Percentiles rank a stretch among this genome's conserved stretches.
Evolutionary conservation across 2,888 invertebrate species (phyloP).

Genomic region (Phalera bucephala): DNA sequence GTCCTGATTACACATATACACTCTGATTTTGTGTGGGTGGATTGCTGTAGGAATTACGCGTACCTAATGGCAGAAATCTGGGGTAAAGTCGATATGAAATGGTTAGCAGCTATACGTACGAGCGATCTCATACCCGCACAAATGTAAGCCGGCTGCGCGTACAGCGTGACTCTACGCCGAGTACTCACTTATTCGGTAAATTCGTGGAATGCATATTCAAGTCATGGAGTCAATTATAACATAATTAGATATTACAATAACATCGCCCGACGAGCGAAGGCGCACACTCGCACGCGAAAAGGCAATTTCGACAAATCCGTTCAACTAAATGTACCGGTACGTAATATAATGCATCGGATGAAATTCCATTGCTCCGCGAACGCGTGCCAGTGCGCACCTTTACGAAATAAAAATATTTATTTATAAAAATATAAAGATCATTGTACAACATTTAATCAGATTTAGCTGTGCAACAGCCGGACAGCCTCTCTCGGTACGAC

Average conservation of each 20-base stretch:
- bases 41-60: too few relatives aligned
- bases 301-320: too few relatives aligned
- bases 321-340: too few relatives aligned
- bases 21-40: too few relatives aligned
- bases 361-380: not conserved
- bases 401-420: slow-evolving; percentile 9
- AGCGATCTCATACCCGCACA: too few relatives aligned
- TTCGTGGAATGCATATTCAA: slow-evolving; percentile 68
- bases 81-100: too few relatives aligned
- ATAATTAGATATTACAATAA: slow-evolving; percentile 1
- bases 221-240: slow-evolving; percentile 64
- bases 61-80: too few relatives aligned
- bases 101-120: too few relatives aligned
- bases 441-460: slow-evolving; percentile 25
- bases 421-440: slow-evolving; percentile 29
- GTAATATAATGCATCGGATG: not conserved
- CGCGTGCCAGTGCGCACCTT: slow-evolving; percentile 2
- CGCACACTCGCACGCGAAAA: not conserved
- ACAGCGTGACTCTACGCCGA: too few relatives aligned
- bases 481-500: slow-evolving; percentile 19
- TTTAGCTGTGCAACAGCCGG: slow-evolving; percentile 14
- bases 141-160: too few relatives aligned
- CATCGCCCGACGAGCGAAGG: not conserved
- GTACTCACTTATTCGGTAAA: too few relatives aligned
- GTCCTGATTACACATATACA: too few relatives aligned